Conservation (phyloP, 2,113 vertebrate species). For the Ariopsis seemanni region DNA sequence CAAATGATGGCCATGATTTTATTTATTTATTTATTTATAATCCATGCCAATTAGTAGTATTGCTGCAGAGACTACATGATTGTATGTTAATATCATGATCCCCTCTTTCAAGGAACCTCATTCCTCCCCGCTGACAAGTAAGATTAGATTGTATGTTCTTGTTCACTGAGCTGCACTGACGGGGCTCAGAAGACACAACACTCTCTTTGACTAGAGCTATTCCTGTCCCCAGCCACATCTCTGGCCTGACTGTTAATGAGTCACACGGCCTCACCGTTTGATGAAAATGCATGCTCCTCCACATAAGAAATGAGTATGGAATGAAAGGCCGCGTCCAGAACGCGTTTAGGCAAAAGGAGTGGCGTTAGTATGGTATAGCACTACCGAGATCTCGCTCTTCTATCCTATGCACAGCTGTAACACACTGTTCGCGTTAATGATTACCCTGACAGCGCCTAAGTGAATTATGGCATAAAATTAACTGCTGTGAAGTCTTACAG, state of each 20-base stretch:
- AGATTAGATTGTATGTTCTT: constrained; percentile 43
- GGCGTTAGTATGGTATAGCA: background rate
- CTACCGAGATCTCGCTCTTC: background rate
- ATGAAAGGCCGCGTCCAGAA: background rate
- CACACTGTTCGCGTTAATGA: background rate
- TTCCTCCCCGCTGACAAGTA: constrained; percentile 13
- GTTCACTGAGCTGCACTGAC: constrained; percentile 18
- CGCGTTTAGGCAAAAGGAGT: background rate
- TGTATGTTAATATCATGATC: constrained; percentile 4
- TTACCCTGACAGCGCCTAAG: background rate
- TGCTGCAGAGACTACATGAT: background rate
- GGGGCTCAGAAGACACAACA: constrained; percentile 11
- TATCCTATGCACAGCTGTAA: background rate
- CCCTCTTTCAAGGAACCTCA: background rate
- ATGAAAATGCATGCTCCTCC: constrained; percentile 6
- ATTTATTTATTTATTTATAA: background rate
- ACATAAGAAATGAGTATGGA: constrained; percentile 20
- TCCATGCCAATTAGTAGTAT: background rate
- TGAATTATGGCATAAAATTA: constrained; percentile 25
- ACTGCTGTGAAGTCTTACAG: constrained; percentile 18
- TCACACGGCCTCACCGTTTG: constrained; percentile 5
- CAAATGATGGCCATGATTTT: background rate
- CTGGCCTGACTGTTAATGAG: constrained; percentile 39
- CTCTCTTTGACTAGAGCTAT: constrained; percentile 32
- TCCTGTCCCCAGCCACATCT: constrained; percentile 24